These are phyloP conservation scores for Cephalopholis sonnerati DNA, from an alignment of 2,113 vertebrate genomes.

Conservation along the genomic window DNA sequence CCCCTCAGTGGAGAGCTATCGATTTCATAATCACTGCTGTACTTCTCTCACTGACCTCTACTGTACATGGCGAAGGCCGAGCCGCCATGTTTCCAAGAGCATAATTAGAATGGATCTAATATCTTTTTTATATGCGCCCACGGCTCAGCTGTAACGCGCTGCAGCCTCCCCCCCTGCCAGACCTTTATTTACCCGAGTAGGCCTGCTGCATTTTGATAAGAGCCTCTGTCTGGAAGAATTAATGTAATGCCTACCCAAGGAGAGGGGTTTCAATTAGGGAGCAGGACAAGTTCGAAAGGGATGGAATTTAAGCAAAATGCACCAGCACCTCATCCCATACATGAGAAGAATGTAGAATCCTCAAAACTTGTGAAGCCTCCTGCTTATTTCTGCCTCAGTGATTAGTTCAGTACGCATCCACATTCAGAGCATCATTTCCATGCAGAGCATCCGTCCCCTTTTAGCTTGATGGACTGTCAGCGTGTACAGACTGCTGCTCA, in stretches of 20 bases:
- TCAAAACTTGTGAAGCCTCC: conserved; percentile 3
- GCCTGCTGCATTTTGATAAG: conserved; percentile 88
- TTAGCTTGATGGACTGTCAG: conserved; percentile 40
- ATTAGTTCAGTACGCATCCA: conserved; percentile 17
- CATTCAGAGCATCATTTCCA: conserved; percentile 21
- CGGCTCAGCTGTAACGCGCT: conserved; percentile 4
- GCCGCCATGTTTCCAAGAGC: conserved; percentile 44
- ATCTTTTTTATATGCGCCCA: conserved; percentile 54
- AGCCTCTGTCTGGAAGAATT: conserved; percentile 85
- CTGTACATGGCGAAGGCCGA: conserved; percentile 33
- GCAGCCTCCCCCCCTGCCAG: conserved; percentile 65
- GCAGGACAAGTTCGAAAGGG: conserved; percentile 50
- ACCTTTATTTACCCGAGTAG: conserved; percentile 86
- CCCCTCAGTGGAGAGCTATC: conserved; percentile 48
- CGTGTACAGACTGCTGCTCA: conserved; percentile 37
- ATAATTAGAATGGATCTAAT: conserved; percentile 66
- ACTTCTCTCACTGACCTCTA: conserved; percentile 54
- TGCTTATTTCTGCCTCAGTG: conserved; percentile 20
- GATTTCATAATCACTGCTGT: conserved; percentile 66
- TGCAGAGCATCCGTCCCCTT: conserved; percentile 16
- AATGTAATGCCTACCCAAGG: conserved; percentile 79
- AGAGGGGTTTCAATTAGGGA: conserved; percentile 74
- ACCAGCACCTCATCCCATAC: conserved; percentile 27
- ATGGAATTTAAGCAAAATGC: conserved; percentile 56
- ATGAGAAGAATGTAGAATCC: conserved; percentile 38